Conservation (phyloP, 2,888 invertebrate genomes). For the Torymus texanus region DNA sequence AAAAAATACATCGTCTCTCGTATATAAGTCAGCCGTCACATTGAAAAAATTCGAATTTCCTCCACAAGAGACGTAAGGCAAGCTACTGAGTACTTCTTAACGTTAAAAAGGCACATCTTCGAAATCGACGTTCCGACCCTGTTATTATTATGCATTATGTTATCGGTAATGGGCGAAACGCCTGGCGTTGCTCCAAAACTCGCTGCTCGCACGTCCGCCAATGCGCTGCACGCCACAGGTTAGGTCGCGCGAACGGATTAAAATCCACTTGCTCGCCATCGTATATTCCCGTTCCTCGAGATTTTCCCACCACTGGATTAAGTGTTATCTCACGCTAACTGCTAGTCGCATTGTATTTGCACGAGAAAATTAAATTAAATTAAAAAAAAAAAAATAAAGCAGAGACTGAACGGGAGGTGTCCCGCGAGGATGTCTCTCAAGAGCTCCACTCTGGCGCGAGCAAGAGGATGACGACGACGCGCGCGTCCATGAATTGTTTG, state of each 20-base stretch:
- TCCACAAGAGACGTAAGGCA: conserved; percentile 2
- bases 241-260: conserved; percentile 23
- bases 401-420: too few relatives aligned
- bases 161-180: conserved; percentile 6
- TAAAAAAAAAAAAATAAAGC: too few relatives aligned
- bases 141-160: conserved; percentile 25
- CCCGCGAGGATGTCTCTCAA: too few relatives aligned
- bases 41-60: conserved; percentile 1
- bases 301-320: too few relatives aligned
- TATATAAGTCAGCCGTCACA: background rate
- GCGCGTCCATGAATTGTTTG: conserved; percentile 53
- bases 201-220: background rate
- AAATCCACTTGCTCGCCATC: conserved; percentile 26
- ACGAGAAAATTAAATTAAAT: too few relatives aligned
- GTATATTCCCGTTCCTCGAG: background rate
- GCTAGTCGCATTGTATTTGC: too few relatives aligned
- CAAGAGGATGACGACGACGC: background rate
- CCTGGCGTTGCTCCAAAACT: conserved; percentile 29
- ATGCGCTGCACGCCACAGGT: conserved; percentile 19
- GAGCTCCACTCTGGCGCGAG: too few relatives aligned
- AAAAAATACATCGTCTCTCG: conserved; percentile 28
- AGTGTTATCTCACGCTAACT: too few relatives aligned
- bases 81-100: background rate
- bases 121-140: background rate
- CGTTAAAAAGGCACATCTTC: conserved; percentile 8